Percentiles rank a stretch among this genome's conserved stretches.
Evolutionary conservation across 2,888 invertebrate species (phyloP).

Genomic region (Aquatica leii): DNA sequence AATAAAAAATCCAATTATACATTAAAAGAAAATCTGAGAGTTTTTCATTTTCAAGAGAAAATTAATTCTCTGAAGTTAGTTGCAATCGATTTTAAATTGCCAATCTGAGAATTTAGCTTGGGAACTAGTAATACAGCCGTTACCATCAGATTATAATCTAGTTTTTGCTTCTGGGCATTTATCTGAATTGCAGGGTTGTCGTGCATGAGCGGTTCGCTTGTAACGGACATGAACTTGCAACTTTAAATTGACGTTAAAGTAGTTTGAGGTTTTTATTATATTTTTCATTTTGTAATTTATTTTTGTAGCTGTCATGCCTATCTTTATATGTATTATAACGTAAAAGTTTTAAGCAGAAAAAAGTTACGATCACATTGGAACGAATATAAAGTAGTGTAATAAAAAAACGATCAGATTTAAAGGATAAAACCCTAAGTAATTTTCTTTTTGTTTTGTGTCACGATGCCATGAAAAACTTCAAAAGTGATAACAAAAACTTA

Average conservation of each 20-base stretch:
- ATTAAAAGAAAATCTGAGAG: no score
- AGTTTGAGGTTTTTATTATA: no score
- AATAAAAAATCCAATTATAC: no score
- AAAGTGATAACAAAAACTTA: no score
- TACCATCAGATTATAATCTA: slow-evolving; percentile 19
- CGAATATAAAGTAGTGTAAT: no score
- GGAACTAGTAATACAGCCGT: slow-evolving; percentile 14
- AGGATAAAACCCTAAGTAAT: no score
- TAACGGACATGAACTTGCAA: slow-evolving; percentile 17
- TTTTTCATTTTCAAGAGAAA: slow-evolving; percentile 5
- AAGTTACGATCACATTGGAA: no score
- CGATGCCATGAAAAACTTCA: no score
- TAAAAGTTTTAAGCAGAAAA: no score
- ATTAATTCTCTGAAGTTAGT: neutral
- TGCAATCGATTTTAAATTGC: slow-evolving; percentile 15
- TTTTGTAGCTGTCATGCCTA: slow-evolving; percentile 7
- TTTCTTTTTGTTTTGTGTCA: no score
- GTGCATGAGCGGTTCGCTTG: slow-evolving; percentile 11
- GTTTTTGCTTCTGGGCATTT: slow-evolving; percentile 23
- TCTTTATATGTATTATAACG: neutral
- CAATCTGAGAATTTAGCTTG: slow-evolving; percentile 5
- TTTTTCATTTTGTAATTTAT: slow-evolving; percentile 11
- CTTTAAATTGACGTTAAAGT: slow-evolving; percentile 12
- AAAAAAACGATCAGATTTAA: no score
- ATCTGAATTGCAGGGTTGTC: slow-evolving; percentile 17